phyloP scores from a whole-genome alignment of 1,140 invertebrate species.

The Homalodisca vitripennis region DNA sequence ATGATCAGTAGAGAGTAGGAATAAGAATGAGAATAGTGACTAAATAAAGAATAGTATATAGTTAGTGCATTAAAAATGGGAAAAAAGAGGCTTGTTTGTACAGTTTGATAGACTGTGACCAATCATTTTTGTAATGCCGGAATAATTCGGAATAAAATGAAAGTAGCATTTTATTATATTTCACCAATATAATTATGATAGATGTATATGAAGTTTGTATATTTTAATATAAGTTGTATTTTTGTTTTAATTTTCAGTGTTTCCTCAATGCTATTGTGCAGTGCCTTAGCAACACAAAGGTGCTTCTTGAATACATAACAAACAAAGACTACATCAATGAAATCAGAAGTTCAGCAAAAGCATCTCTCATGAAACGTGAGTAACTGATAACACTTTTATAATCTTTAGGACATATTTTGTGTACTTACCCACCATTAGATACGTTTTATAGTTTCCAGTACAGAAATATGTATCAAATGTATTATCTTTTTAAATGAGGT shows the following conservation, averaged over 20 bases:
- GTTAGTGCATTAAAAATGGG: no score
- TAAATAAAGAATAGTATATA: no score
- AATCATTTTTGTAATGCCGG: no score
- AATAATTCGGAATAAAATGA: no score
- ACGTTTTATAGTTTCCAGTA: neutral
- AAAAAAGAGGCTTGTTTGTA: no score
- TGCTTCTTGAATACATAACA: conserved; percentile 73
- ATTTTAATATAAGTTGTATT: no score
- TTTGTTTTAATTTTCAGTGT: conserved; percentile 69
- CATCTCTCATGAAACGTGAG: conserved; percentile 68
- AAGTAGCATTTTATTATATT: no score
- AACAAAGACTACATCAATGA: conserved; percentile 65
- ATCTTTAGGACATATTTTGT: neutral
- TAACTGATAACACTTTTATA: neutral
- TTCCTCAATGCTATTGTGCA: conserved; percentile 98
- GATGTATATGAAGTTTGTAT: no score
- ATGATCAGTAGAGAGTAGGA: no score
- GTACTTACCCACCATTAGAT: neutral
- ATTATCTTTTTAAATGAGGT: neutral
- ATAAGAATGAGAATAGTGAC: no score
- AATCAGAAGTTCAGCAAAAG: conserved; percentile 74
- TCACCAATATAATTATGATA: no score
- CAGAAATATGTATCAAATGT: neutral
- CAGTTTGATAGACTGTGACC: no score
- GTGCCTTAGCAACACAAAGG: conserved; percentile 86